phyloP scores from a whole-genome alignment of 92 coral and sea anemone species.

The Phenganax stokvisi region DNA sequence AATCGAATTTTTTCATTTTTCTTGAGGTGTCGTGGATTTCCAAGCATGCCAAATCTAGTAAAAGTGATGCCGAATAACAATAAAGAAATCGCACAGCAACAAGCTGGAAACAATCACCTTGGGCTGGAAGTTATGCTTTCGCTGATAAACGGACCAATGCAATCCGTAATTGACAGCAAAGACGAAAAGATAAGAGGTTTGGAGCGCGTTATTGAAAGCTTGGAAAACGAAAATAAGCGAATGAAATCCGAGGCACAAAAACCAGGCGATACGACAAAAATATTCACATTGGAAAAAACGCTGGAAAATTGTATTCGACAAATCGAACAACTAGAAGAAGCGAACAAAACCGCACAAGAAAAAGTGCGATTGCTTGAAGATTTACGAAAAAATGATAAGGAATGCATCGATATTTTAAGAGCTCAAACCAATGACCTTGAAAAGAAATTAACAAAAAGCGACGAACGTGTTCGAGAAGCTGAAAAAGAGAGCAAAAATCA shows the following conservation, averaged over 20 bases:
- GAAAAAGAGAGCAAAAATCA: constrained; percentile 50
- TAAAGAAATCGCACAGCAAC: not conserved
- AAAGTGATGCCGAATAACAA: not conserved
- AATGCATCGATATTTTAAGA: constrained; percentile 66
- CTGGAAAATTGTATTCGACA: constrained; percentile 20
- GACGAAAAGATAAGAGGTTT: constrained; percentile 36
- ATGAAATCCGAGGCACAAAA: not conserved
- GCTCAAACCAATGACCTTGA: constrained; percentile 59
- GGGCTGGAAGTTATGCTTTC: constrained; percentile 42
- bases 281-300: constrained; percentile 30
- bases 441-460: constrained; percentile 59
- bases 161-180: constrained; percentile 40
- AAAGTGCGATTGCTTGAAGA: constrained; percentile 65
- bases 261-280: constrained; percentile 38
- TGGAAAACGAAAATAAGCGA: constrained; percentile 37
- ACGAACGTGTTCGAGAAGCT: constrained; percentile 51
- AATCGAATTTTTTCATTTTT: no score
- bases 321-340: constrained; percentile 54
- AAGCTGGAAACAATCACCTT: not conserved
- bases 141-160: constrained; percentile 37
- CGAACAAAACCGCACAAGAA: constrained; percentile 54
- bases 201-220: constrained; percentile 30
- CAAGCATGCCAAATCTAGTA: constrained; percentile 18
- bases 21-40: not conserved
- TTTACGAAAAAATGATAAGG: constrained; percentile 64